Evolutionary conservation across 2,888 invertebrate genomes (phyloP), one percentile per base, ranked within the genome.

Genomic region (Dryomyza anilis): DNA sequence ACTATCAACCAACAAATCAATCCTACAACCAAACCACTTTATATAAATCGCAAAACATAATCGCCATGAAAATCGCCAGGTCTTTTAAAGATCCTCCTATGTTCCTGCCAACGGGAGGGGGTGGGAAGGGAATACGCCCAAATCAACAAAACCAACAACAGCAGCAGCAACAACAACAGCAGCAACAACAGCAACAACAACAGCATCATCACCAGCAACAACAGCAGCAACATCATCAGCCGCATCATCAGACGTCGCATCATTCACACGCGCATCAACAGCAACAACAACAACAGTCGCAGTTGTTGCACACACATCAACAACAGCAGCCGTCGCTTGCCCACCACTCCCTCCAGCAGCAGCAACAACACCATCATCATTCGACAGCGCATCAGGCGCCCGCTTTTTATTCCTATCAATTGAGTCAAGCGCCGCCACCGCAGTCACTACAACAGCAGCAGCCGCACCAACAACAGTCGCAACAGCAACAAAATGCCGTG

Each of bases 21-120:
- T 57, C 16, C 16, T 46, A 14, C 23, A 16, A 48, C 21, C 23
- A n/a, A n/a, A n/a, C n/a, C n/a, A n/a, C n/a, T n/a, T n/a, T n/a
- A n/a, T 12, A 7, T 14, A 2, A 23, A 50, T 50, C 48, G 48
- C 7, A 39, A 39, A 39, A n/a, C 21, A 36, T 19, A 5, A 30
- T 46, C 45, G 25, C n/a, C 19, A 39, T 62, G 55, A 64, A 39
- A n/a, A n/a, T n/a, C n/a, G n/a, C n/a, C 59, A 79, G 80, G 75
- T 76, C 76, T 73, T 71, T 71, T 67, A 77, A 80, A 79, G 76
- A 78, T 78, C 77, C 76, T 78, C 75, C 79, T 75, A 80, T 80
- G 80, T 81, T 74, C 76, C 73, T 75, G 66, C 77, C 76, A 76
- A 70, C 79, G 78, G 80, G 78, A 78, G 80, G 81, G 77, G 80